A percentile compares a stretch with the other conserved stretches of the same genome.
These are phyloP conservation scores for Eulemur rufifrons DNA, from an alignment of 2,113 vertebrate genomes.

Conservation along the genomic window DNA sequence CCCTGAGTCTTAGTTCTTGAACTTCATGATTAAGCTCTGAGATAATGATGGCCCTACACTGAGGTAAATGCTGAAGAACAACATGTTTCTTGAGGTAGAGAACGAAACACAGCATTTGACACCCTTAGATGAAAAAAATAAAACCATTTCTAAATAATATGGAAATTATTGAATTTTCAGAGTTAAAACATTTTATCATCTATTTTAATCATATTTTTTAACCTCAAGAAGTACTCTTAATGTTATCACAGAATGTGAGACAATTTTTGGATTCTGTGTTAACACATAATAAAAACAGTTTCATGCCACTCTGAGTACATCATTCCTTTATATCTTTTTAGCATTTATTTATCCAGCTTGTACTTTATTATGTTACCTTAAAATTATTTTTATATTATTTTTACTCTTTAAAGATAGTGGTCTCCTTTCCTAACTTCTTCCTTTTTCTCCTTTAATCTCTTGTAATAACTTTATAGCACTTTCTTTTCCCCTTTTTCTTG, in stretches of 20 bases:
- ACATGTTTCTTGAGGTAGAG: not conserved
- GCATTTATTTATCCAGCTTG: not conserved
- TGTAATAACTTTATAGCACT: not conserved
- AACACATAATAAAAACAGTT: not conserved
- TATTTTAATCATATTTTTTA: not conserved
- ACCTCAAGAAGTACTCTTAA: not conserved
- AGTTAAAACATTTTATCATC: not conserved
- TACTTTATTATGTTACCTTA: conserved; percentile 4
- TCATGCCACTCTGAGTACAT: not conserved
- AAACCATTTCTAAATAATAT: not conserved
- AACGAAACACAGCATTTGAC: not conserved
- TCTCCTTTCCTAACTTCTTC: not conserved
- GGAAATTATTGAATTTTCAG: not conserved
- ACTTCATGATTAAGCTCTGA: conserved; percentile 26
- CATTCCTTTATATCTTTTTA: not conserved
- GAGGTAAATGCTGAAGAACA: not conserved
- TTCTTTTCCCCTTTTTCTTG: not conserved
- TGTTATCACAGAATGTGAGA: not conserved
- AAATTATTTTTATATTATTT: not conserved
- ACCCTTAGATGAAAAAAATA: not conserved
- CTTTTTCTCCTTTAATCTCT: not conserved
- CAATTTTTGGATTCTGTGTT: conserved; percentile 12
- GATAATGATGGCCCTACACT: not conserved
- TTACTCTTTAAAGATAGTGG: not conserved
- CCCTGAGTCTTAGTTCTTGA: conserved; percentile 20